These are phyloP conservation scores for Melieria picta DNA, from an alignment of 2,888 invertebrate genomes.

Conservation along the genomic window DNA sequence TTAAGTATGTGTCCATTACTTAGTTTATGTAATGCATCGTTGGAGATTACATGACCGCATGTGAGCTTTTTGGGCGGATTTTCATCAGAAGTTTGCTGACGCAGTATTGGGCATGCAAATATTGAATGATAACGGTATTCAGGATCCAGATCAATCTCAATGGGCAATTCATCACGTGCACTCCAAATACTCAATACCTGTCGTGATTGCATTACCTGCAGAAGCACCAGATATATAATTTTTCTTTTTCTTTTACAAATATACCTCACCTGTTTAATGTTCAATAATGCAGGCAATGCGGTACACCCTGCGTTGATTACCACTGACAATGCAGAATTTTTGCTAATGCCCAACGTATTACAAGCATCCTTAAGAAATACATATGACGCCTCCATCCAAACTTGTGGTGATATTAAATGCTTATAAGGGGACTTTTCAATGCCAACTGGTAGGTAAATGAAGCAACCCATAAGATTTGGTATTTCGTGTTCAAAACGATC, in stretches of 20 bases:
- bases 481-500: slow-evolving; percentile 83
- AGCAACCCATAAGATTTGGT: slow-evolving; percentile 86
- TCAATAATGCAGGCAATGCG: slow-evolving; percentile 92
- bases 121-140: slow-evolving; percentile 96
- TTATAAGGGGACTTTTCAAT: slow-evolving; percentile 83
- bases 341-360: slow-evolving; percentile 86
- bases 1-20: slow-evolving; percentile 96
- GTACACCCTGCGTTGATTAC: slow-evolving; percentile 93
- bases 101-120: slow-evolving; percentile 97
- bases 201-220: slow-evolving; percentile 82
- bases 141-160: slow-evolving; percentile 92
- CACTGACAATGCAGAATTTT: slow-evolving; percentile 89
- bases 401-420: slow-evolving; percentile 76
- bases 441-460: slow-evolving; percentile 82
- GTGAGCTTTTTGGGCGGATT: slow-evolving; percentile 98
- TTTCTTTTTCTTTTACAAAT: neutral
- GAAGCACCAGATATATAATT: neutral
- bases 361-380: slow-evolving; percentile 94
- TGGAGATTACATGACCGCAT: slow-evolving; percentile 98
- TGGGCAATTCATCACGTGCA: slow-evolving; percentile 95
- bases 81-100: slow-evolving; percentile 93
- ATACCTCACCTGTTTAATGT: slow-evolving; percentile 77
- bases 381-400: slow-evolving; percentile 85
- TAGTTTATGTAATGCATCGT: slow-evolving; percentile 95
- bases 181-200: slow-evolving; percentile 95